A percentile compares a stretch with the other conserved stretches of the same genome.
Conservation (phyloP, 2,113 vertebrate species). For the Telmatochromis sp. region DNA sequence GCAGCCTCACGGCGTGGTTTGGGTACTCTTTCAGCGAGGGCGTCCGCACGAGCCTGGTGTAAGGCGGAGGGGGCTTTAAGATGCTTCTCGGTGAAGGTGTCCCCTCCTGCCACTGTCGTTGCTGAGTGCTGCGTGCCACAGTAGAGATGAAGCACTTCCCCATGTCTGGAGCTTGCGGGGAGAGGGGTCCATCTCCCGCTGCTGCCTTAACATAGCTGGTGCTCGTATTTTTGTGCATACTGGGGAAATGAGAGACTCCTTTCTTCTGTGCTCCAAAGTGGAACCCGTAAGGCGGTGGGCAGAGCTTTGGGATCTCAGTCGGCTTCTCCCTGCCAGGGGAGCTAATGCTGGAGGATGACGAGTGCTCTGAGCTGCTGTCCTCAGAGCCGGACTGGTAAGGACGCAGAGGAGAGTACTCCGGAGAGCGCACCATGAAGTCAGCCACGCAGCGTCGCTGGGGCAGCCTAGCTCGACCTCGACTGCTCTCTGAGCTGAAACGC, state of each 20-base stretch:
- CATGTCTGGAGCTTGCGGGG: slow-evolving; percentile 30
- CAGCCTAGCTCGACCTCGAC: slow-evolving; percentile 61
- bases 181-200: not conserved
- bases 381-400: slow-evolving; percentile 78
- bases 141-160: slow-evolving; percentile 56
- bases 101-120: slow-evolving; percentile 42
- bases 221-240: not conserved
- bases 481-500: slow-evolving; percentile 31
- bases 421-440: slow-evolving; percentile 54
- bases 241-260: not conserved
- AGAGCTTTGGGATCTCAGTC: slow-evolving; percentile 57
- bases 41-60: slow-evolving; percentile 69
- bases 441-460: slow-evolving; percentile 69
- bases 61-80: slow-evolving; percentile 69
- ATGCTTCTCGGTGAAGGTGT: slow-evolving; percentile 35
- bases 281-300: slow-evolving; percentile 71
- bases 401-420: slow-evolving; percentile 65
- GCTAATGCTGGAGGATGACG: slow-evolving; percentile 73
- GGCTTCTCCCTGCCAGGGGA: slow-evolving; percentile 59
- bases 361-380: slow-evolving; percentile 81
- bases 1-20: slow-evolving; percentile 52
- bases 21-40: slow-evolving; percentile 80
- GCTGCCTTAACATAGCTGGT: not conserved
- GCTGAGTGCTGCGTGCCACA: not conserved
- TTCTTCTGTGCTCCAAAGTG: slow-evolving; percentile 53